A percentile compares a stretch with the other conserved stretches of the same genome.
Evolutionary conservation across 2,888 invertebrate genomes (phyloP).

Genomic region (Trissonchulus sp.): DNA sequence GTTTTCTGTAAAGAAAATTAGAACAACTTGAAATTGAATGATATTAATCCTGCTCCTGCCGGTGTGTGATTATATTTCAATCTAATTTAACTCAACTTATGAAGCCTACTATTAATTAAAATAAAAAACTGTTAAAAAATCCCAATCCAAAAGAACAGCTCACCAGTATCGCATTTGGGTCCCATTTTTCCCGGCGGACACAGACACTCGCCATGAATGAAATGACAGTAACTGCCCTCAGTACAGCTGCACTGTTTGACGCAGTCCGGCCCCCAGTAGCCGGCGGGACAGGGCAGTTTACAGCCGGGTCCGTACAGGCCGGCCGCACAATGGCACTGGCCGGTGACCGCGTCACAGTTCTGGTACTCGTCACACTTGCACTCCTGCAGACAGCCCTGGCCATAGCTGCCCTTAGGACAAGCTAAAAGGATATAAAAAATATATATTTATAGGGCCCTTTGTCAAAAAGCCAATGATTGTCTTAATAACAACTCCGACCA

Average conservation of each 20-base stretch:
- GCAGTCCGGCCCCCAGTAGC: conserved; percentile 33
- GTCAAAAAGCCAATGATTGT: no score
- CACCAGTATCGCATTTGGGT: conserved; percentile 26
- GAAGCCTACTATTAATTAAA: no score
- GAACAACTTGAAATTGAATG: no score
- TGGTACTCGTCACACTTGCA: conserved; percentile 18
- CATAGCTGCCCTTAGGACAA: conserved; percentile 20
- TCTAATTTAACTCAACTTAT: no score
- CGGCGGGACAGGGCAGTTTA: background rate
- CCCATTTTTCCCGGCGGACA: conserved; percentile 25
- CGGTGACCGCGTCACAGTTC: conserved; percentile 14
- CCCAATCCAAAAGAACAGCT: no score
- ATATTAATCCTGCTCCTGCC: no score
- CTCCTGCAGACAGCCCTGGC: background rate
- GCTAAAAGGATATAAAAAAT: conserved; percentile 16
- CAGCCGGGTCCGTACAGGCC: conserved; percentile 16
- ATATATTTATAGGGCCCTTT: no score
- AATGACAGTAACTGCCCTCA: background rate
- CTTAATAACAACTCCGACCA: no score
- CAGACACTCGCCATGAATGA: conserved; percentile 25
- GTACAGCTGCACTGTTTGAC: conserved; percentile 38
- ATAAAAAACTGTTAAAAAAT: no score
- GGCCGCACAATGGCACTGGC: conserved; percentile 12
- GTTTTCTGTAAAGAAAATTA: no score
- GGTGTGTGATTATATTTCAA: no score